These are phyloP conservation scores for Anolis apletophallus DNA, from an alignment of 2,797 vertebrate genomes.

Conservation along the genomic window DNA sequence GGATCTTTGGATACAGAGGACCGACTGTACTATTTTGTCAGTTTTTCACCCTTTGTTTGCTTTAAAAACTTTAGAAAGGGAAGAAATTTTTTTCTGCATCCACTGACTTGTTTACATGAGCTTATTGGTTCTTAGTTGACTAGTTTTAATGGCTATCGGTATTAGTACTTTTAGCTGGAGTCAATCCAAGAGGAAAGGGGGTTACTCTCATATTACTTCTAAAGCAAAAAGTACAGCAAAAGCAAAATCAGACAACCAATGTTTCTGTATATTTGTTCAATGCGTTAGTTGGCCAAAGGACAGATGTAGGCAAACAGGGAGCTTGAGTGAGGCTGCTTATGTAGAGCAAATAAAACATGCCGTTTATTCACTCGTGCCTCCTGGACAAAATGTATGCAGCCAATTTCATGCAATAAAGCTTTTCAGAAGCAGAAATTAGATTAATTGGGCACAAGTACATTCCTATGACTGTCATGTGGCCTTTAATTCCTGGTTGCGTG, in stretches of 20 bases:
- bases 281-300: neutral
- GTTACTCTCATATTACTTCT: neutral
- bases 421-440: constrained; percentile 49
- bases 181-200: neutral
- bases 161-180: neutral
- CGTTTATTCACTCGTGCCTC: constrained; percentile 12
- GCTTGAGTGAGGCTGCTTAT: neutral
- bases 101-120: neutral
- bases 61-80: neutral
- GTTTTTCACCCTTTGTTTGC: neutral
- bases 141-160: neutral
- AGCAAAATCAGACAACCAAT: neutral
- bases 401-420: constrained; percentile 33
- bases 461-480: constrained; percentile 71
- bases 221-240: neutral
- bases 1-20: too few relatives aligned
- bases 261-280: neutral
- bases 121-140: neutral
- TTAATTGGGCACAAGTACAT: constrained; percentile 60
- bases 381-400: neutral
- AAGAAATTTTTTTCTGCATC: neutral
- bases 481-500: constrained; percentile 44
- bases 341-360: neutral
- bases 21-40: neutral
- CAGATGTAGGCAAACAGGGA: neutral